A percentile compares a stretch with the other conserved stretches of the same genome.
phyloP scores from a whole-genome alignment of 1,140 invertebrate species.

The Oryctes rhinoceros region DNA sequence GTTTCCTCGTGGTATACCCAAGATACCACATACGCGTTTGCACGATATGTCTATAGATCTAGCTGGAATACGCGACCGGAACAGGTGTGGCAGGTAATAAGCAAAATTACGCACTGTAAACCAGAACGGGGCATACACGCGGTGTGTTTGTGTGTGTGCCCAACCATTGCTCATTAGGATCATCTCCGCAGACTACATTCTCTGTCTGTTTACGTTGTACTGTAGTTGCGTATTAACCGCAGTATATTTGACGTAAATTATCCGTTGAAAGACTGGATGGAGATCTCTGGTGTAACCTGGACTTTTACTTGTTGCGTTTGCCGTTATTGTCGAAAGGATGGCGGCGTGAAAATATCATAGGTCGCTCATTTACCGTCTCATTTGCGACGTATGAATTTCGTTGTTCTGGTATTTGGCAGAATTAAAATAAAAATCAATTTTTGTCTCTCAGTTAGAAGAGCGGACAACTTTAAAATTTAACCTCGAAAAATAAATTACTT shows the following conservation, averaged over 20 bases:
- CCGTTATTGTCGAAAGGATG: neutral
- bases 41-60: slow-evolving; percentile 5
- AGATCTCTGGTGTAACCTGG: neutral
- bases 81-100: slow-evolving; percentile 34
- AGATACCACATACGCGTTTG: neutral
- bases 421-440: no score
- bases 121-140: neutral
- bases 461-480: no score
- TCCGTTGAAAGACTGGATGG: slow-evolving; percentile 2
- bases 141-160: slow-evolving; percentile 5
- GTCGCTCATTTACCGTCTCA: no score
- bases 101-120: slow-evolving; percentile 32
- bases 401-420: no score
- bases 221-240: slow-evolving; percentile 30
- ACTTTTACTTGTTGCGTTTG: slow-evolving; percentile 15
- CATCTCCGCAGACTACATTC: slow-evolving; percentile 28
- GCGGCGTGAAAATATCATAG: no score
- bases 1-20: neutral
- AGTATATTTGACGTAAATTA: slow-evolving; percentile 28
- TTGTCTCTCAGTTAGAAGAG: no score
- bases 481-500: no score
- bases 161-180: slow-evolving; percentile 35
- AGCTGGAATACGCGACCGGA: slow-evolving; percentile 11
- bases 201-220: slow-evolving; percentile 24
- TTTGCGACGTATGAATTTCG: no score